phyloP scores from a whole-genome alignment of 2,888 invertebrate species.

The Noctua fimbriata region DNA sequence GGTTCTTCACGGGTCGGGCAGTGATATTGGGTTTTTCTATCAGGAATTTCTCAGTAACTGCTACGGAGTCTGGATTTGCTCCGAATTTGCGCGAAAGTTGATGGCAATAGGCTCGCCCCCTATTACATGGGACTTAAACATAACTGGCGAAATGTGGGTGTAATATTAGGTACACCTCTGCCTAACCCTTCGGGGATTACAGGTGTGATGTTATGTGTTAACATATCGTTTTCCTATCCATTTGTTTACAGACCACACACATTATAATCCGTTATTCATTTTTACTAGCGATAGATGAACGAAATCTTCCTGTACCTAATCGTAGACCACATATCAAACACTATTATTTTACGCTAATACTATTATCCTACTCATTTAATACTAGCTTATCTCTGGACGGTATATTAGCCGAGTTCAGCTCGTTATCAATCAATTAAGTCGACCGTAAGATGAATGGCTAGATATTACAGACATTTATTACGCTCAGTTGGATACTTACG shows the following conservation, averaged over 20 bases:
- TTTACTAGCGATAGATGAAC: too few species aligned
- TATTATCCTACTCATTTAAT: background rate
- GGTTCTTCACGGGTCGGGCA: too few species aligned
- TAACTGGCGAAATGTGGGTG: too few species aligned
- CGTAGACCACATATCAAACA: background rate
- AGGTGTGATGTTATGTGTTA: background rate
- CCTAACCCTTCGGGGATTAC: background rate
- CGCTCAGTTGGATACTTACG: background rate
- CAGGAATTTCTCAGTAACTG: too few species aligned
- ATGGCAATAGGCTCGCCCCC: background rate
- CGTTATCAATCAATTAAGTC: constrained; percentile 35
- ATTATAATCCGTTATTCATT: background rate
- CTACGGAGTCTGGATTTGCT: background rate
- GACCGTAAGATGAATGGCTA: constrained; percentile 9
- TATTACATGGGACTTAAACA: background rate
- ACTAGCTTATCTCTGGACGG: constrained; percentile 12
- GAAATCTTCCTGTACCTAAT: background rate
- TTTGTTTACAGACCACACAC: background rate
- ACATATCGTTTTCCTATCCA: background rate
- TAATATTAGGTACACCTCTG: background rate
- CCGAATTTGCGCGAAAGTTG: background rate
- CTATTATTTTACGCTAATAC: background rate
- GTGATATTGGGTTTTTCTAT: too few species aligned
- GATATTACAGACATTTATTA: constrained; percentile 3
- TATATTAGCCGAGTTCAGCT: constrained; percentile 4